Base-by-base conservation (phyloP, 2,888 invertebrate species). In the Fabriciana adippe region DNA sequence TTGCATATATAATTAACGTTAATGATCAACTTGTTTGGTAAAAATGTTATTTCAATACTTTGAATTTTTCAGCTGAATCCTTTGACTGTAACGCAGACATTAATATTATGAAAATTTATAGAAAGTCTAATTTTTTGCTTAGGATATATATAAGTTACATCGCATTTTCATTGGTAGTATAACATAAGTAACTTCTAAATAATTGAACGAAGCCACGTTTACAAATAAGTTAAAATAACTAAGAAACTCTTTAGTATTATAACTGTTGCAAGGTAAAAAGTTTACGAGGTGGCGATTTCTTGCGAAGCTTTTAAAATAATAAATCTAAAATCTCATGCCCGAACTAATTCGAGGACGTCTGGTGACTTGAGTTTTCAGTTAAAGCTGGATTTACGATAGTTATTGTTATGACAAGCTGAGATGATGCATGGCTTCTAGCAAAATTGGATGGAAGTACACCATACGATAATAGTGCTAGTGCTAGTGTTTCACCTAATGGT, bases 311-410 rank as follows among this genome's bases (percentile, higher is more conserved):
- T 72, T 72, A 72, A 72, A 69, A 67, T 63, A 69, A 72, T 72
- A 72, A 72, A 72, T 72, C 71, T 63, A 51, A 55, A 55, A 66
- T 69, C 62, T 69, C 69, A 60, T 65, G 64, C 57, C 54, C 54
- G 57, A 69, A 72, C 71, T 72, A 72, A 72, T 72, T 72, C 71
- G 55, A 56, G 66, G 56, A 56, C 63, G 67, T 63, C 62, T 72
- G 64, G 66, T 71, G 70, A 66, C 68, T 68, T 70, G 68, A 73
- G 65, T 70, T 73, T 71, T 69, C 68, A 72, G 70, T 70, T 70
- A 67, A 68, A 74, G 69, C 68, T 69, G 70, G 69, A 74, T 74
- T 72, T 72, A 74, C 70, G 68, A 68, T 67, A 74, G 73, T 73
- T 74, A 74, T 70, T 73, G 72, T 73, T 73, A 65, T 73, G 74